Base-by-base conservation (phyloP, 2,888 invertebrate genomes). In the Mesorhabditis spiculigera region DNA sequence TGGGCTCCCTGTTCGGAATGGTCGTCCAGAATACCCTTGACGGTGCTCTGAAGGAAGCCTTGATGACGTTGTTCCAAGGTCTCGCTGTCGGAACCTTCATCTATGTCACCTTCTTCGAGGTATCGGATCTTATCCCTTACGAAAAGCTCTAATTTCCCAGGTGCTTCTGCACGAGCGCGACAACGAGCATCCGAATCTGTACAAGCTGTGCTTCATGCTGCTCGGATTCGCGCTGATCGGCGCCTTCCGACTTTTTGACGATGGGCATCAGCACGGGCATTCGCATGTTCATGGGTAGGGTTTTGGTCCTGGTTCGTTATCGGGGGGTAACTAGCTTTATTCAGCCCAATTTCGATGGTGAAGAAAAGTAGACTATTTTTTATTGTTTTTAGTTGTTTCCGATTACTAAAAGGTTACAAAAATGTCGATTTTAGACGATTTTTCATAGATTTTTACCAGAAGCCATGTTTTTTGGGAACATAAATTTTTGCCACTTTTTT, bases 91-190 rank as follows among this genome's bases (percentile, higher is more conserved):
- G 95, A 42, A 95, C 95, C 0, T 90, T 96, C 68, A 88, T 95
- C 4, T 95, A 95, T 88, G 94, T 95, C 41, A 93, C 95, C 43
- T 95, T 95, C 89, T 95, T 95, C 87, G 95, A 96, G 88, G 93
- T 95, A 68, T 89, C 94, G 82, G 28, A 28, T 50, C 13, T 66
- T 2, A n/a, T 45, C 43, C 5, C 1, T 42, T 58, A n/a, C 6
- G 5, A 10, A 4, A 42, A 41, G 5, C 16, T 44, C 16, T 13
- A 28, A 13, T 13, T 4, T 41, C 71, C 64, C 63, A 95, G 88
- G 83, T 85, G 42, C 77, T 85, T 5, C 77, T 86, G 6, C 85
- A 85, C 77, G 86, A 85, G 69, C 78, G 86, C 43, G 85, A 85
- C 78, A 85, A 85, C 69, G 86, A 85, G 68, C 85, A 85, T 70